Evolutionary conservation across 2,113 vertebrate species (phyloP).

Genomic region (Xiphophorus maculatus): DNA sequence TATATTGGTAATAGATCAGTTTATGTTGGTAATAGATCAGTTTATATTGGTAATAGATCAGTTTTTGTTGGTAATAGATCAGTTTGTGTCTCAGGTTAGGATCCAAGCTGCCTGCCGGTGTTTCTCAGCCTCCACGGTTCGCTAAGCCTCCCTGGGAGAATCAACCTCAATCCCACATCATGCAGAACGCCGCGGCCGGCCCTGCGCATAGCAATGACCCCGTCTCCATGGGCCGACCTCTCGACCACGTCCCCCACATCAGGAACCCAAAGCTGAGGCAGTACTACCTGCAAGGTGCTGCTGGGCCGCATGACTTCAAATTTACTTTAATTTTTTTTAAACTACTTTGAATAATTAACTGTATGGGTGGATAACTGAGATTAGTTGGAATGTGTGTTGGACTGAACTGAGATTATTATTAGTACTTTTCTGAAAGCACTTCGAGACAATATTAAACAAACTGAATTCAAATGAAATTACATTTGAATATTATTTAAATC

Average conservation of each 20-base stretch:
- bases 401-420: too few relatives aligned
- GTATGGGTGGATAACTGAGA: too few relatives aligned
- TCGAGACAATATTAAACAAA: too few relatives aligned
- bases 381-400: too few relatives aligned
- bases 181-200: slow-evolving; percentile 32
- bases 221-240: slow-evolving; percentile 38
- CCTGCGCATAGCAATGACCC: slow-evolving; percentile 34
- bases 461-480: not conserved
- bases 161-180: slow-evolving; percentile 24
- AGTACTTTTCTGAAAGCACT: too few relatives aligned
- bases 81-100: slow-evolving; percentile 68
- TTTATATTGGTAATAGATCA: too few relatives aligned
- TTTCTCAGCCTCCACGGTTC: slow-evolving; percentile 74
- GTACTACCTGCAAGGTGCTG: slow-evolving; percentile 81
- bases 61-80: not conserved
- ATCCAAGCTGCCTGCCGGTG: slow-evolving; percentile 73
- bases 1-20: not conserved
- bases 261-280: slow-evolving; percentile 82
- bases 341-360: too few relatives aligned
- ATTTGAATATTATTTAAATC: slow-evolving; percentile 21
- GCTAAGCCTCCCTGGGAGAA: slow-evolving; percentile 68
- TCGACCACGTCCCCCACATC: slow-evolving; percentile 77
- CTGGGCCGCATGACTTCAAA: too few relatives aligned
- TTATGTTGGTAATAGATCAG: too few relatives aligned
- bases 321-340: too few relatives aligned